A percentile compares a stretch with the other conserved stretches of the same genome.
Evolutionary conservation across 2,888 invertebrate species (phyloP).

Genomic region (Allolobophora icterica): DNA sequence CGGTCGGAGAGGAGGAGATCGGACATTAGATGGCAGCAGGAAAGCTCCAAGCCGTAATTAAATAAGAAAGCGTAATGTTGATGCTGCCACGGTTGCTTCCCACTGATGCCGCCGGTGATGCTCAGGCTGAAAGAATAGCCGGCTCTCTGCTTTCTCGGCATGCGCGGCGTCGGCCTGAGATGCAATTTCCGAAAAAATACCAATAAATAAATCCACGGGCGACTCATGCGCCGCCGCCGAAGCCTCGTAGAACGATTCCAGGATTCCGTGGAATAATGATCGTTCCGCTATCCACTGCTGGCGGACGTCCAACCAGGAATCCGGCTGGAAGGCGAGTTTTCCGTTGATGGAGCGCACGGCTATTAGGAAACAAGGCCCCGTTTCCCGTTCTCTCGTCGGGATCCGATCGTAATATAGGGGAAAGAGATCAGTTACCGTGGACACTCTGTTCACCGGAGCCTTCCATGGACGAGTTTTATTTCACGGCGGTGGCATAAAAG

Average conservation of each 20-base stretch:
- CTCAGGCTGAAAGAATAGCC: background rate
- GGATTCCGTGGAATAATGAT: constrained; percentile 17
- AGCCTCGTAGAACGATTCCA: background rate
- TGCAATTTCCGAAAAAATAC: background rate
- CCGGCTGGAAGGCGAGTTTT: background rate
- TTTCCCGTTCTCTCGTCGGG: background rate
- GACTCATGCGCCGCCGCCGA: background rate
- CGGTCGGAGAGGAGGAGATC: background rate
- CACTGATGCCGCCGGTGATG: background rate
- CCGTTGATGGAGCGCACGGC: background rate
- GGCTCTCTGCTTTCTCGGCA: background rate
- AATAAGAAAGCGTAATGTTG: background rate
- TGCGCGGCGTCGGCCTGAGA: background rate
- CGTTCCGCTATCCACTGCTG: background rate
- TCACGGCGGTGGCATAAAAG: background rate
- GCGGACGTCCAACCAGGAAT: background rate
- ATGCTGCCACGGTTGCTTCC: background rate
- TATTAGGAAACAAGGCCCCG: constrained; percentile 4
- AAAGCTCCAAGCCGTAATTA: background rate
- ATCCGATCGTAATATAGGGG: constrained; percentile 2
- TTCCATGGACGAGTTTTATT: background rate
- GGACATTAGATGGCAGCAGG: constrained; percentile 6
- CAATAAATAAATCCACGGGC: background rate
- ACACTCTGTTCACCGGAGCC: background rate
- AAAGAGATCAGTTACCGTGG: constrained; percentile 14